Evolutionary conservation across 2,113 vertebrate species (phyloP), one percentile per base, ranked within the genome.

Genomic region (Bettongia penicillata): DNA sequence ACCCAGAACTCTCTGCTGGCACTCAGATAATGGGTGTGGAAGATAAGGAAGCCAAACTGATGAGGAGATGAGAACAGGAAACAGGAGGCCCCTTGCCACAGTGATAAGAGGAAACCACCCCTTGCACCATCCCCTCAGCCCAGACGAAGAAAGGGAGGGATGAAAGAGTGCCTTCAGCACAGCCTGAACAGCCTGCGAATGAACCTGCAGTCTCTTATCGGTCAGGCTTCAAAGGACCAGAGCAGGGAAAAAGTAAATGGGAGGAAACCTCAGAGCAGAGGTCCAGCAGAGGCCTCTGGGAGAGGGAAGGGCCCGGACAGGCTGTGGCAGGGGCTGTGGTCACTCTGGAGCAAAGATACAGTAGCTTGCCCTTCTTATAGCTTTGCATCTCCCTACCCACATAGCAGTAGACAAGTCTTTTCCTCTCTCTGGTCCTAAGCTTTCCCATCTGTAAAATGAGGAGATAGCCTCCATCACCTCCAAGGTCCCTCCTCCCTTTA

Each of bases 11-110:
- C 93, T 92, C 94, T 96, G 91, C 93, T 91, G 61, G 43, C 61
- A 91, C 91, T 95, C 93, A 95, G 52, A 26, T 48, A 97, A 98
- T 98, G 97, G 90, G 90, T 93, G 51, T 95, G 90, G 77, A 68
- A 98, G 97, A 98, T 98, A 98, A 95, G 92, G 94, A 94, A 97
- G 91, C 94, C 37, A 84, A 96, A 93, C 6, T 91, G 97, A 98
- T 97, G 97, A 95, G 91, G 96, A 98, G 98, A 98, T 98, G 97
- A 98, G 97, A 97, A 98, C 98, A 98, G 98, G 98, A 99, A 99
- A 97, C 49, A 91, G 48, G 96, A 97, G 98, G 98, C 97, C 96
- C 98, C 95, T 94, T 93, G 91, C 97, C 95, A 23, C 94, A 95
- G 89, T 1, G 0, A 95, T 95, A 95, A 96, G 94, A 98, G 97